Evolutionary conservation across 2,113 vertebrate species (phyloP).

Genomic region (Sardina pilchardus): DNA sequence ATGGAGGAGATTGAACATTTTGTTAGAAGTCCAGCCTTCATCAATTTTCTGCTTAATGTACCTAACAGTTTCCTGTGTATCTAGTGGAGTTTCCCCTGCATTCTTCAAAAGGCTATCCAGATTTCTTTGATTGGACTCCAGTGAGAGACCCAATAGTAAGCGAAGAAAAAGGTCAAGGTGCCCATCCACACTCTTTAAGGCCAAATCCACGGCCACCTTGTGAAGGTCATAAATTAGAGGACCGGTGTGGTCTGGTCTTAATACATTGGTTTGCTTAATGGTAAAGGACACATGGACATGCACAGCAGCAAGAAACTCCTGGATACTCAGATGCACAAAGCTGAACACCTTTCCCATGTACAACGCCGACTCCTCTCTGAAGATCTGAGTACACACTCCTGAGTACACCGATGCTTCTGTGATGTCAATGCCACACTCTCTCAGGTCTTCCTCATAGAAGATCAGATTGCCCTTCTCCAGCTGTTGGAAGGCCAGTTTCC

Average conservation of each 20-base stretch:
- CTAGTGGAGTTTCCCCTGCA: neutral
- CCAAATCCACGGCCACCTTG: neutral
- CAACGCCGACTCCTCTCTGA: constrained; percentile 23
- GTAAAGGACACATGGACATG: too few relatives aligned
- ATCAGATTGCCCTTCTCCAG: constrained; percentile 27
- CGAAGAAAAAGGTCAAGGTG: neutral
- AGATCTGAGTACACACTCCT: too few relatives aligned
- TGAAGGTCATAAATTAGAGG: neutral
- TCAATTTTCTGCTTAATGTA: neutral
- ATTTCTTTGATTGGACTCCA: neutral
- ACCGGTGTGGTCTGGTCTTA: too few relatives aligned
- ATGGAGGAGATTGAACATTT: neutral
- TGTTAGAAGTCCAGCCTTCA: neutral
- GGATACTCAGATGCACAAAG: too few relatives aligned
- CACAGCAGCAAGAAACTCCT: too few relatives aligned
- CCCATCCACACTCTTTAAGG: neutral
- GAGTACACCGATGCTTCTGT: too few relatives aligned
- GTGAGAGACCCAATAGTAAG: neutral
- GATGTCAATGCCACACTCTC: too few relatives aligned
- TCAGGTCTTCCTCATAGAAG: too few relatives aligned
- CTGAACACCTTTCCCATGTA: too few relatives aligned
- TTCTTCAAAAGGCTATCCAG: neutral
- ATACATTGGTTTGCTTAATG: too few relatives aligned
- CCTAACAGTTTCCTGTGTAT: neutral
- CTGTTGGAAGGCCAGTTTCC: constrained; percentile 34